Percentiles rank a stretch among this genome's conserved stretches.
phyloP scores from a whole-genome alignment of 2,113 vertebrate species.

The Rhinichthys klamathensis region DNA sequence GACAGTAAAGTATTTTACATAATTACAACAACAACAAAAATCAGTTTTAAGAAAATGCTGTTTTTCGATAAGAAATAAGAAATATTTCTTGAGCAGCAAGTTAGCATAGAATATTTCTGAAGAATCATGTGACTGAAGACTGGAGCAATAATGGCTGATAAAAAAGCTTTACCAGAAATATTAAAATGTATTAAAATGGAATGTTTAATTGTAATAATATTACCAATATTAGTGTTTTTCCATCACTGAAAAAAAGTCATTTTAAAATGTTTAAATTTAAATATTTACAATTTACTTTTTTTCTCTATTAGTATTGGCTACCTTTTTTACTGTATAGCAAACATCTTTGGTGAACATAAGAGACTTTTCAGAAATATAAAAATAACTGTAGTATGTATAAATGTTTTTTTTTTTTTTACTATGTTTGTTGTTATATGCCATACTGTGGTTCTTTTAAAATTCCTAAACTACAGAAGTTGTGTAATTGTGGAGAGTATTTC shows the following conservation, averaged over 20 bases:
- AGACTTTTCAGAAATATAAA: not conserved
- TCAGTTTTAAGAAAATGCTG: too few species aligned
- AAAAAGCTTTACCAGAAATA: not conserved
- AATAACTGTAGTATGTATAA: not conserved
- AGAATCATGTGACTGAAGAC: not conserved
- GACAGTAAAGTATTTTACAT: not conserved
- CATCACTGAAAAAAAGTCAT: too few species aligned
- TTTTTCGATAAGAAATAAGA: not conserved
- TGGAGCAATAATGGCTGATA: not conserved
- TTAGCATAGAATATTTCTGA: not conserved
- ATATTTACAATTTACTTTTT: too few species aligned
- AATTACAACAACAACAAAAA: not conserved
- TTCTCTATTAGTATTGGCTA: too few species aligned
- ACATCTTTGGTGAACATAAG: not conserved
- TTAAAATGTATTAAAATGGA: too few species aligned
- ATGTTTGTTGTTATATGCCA: not conserved
- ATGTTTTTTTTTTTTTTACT: not conserved
- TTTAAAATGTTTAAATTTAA: too few species aligned
- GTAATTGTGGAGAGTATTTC: conserved; percentile 28
- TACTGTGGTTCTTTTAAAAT: not conserved
- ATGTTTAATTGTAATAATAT: too few species aligned
- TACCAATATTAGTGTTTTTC: too few species aligned
- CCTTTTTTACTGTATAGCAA: too few species aligned
- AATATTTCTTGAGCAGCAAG: not conserved
- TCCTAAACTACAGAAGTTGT: not conserved